Percentiles rank a stretch among this genome's conserved stretches.
phyloP scores from a whole-genome alignment of 1,140 invertebrate species.

The Drosophila melanogaster region DNA sequence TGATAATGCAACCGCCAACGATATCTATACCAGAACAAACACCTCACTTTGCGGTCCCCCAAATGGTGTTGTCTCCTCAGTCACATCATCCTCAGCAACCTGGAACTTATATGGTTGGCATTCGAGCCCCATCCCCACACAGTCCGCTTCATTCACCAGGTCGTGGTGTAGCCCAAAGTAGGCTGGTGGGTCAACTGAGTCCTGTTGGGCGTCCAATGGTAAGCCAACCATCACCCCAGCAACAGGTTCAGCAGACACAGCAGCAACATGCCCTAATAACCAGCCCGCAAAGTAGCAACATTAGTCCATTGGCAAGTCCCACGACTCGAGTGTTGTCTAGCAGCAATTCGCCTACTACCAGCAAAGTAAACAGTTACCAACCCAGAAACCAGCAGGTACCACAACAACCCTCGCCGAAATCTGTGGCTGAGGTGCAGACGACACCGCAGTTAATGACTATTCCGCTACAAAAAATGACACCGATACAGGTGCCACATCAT shows the following conservation, averaged over 20 bases:
- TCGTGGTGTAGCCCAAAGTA: constrained; percentile 57
- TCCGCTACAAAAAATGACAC: constrained; percentile 75
- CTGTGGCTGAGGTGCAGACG: constrained; percentile 64
- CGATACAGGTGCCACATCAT: constrained; percentile 67
- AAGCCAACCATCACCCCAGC: constrained; percentile 32
- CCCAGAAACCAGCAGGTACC: constrained; percentile 23
- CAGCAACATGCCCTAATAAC: constrained; percentile 47
- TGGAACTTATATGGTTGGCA: constrained; percentile 54
- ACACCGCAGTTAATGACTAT: constrained; percentile 59
- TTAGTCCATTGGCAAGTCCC: constrained; percentile 69
- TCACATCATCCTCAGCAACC: constrained; percentile 40
- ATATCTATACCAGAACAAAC: constrained; percentile 86
- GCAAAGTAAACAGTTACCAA: constrained; percentile 55
- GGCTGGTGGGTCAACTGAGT: constrained; percentile 55
- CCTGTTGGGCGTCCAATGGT: constrained; percentile 44
- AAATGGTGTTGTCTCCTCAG: constrained; percentile 85
- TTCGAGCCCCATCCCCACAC: constrained; percentile 70
- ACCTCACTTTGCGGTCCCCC: constrained; percentile 86
- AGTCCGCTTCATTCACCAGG: constrained; percentile 69
- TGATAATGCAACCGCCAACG: constrained; percentile 86
- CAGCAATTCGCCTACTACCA: constrained; percentile 53
- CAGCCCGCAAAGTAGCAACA: constrained; percentile 45
- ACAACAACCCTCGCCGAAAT: constrained; percentile 51
- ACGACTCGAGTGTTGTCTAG: constrained; percentile 45
- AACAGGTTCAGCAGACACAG: constrained; percentile 35